Percentiles rank a stretch among this genome's conserved stretches.
Conservation (phyloP, 1,140 invertebrate species). For the Andricus grossulariae region DNA sequence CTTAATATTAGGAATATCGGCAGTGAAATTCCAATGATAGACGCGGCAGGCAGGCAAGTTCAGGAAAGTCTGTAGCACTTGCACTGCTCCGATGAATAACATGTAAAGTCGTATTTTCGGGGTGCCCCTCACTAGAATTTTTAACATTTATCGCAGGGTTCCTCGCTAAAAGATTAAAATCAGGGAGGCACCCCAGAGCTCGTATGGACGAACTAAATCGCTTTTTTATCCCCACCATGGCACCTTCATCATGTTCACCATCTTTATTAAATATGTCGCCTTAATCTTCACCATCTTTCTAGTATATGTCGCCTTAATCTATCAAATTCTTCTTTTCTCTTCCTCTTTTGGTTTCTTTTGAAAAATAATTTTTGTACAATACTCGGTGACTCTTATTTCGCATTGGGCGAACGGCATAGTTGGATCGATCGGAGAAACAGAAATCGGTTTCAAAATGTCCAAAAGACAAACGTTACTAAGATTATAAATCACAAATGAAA, state of each 20-base stretch:
- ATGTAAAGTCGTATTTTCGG: conserved; percentile 62
- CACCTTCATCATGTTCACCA: conserved; percentile 58
- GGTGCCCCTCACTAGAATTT: conserved; percentile 69
- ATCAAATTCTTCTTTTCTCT: conserved; percentile 37
- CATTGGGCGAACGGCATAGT: neutral
- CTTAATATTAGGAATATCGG: conserved; percentile 76
- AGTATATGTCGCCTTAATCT: conserved; percentile 49
- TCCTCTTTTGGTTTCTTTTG: conserved; percentile 45
- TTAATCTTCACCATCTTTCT: conserved; percentile 53
- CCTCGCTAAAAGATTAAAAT: conserved; percentile 62
- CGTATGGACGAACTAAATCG: conserved; percentile 56
- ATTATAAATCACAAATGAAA: conserved; percentile 77
- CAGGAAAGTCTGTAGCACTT: conserved; percentile 64
- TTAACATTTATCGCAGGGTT: conserved; percentile 61
- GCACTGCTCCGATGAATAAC: conserved; percentile 61
- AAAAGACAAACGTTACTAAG: conserved; percentile 67
- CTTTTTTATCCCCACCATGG: conserved; percentile 60
- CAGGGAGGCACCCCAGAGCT: conserved; percentile 68
- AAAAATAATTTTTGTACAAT: conserved; percentile 74
- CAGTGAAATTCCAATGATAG: conserved; percentile 77
- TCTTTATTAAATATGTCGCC: conserved; percentile 41
- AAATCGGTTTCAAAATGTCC: conserved; percentile 50
- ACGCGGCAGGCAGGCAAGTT: conserved; percentile 66
- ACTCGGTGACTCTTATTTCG: conserved; percentile 29
- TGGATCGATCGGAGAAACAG: conserved; percentile 51